Base-by-base conservation (phyloP, 2,888 invertebrate genomes). In the Zelleria hepariella region DNA sequence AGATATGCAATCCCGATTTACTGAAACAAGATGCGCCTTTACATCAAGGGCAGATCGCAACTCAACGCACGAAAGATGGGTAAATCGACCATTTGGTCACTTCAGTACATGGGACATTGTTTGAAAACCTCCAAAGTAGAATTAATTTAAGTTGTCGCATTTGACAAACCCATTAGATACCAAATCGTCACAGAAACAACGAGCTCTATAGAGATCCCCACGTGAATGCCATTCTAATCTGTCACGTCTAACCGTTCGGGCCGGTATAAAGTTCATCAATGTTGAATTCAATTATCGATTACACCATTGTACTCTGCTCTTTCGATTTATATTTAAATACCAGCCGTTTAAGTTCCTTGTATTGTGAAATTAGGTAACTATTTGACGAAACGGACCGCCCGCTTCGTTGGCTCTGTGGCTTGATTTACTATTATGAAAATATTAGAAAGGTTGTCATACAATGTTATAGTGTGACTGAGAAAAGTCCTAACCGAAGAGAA, bases 231-330 rank as follows among this genome's bases (percentile, higher is more conserved):
- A 78, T 86, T 88, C 84, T 85, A 87, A 85, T 88, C 88, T 88
- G 88, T 87, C 87, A 86, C 88, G 86, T 86, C 78, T 80, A 78
- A 73, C 82, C 82, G 87, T 86, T 86, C 85, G 86, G 32, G 77
- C 65, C 79, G 82, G 86, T 86, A 83, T 88, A 88, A 87, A 88
- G 88, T 87, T 88, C 88, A 88, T 87, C 88, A 88, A 82, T 84
- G 81, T 82, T 86, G 86, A 87, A 88, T 88, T 88, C 87, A 88
- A 88, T 88, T 88, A 87, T 81, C 87, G 86, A 86, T 87, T 87
- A 86, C 87, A 84, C 85, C 84, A 88, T 88, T 88, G 87, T 87
- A 75, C 83, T 86, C 79, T 75, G 81, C 77, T 84, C 86, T 83
- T 83, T 86, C 86, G 85, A 85, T 86, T 86, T 85, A 87, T 86